Percentiles rank a stretch among this genome's conserved stretches.
Evolutionary conservation across 2,113 vertebrate species (phyloP).

Genomic region (Tragelaphus buxtoni): DNA sequence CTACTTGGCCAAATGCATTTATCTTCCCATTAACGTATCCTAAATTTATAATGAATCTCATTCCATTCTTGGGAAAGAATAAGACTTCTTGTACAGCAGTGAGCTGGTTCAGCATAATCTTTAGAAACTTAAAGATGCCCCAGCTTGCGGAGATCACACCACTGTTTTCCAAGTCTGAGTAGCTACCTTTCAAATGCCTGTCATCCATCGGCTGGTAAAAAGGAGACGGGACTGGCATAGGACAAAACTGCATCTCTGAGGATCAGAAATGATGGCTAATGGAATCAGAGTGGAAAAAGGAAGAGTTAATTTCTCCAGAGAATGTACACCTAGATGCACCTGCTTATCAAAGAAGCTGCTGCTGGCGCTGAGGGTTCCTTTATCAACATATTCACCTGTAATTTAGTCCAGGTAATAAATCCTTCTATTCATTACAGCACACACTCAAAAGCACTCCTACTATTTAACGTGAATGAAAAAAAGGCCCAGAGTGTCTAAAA

Average conservation of each 20-base stretch:
- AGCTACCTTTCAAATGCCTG: slow-evolving; percentile 41
- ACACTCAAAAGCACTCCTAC: slow-evolving; percentile 71
- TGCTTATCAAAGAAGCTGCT: slow-evolving; percentile 78
- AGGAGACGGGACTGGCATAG: background rate
- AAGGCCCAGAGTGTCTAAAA: slow-evolving; percentile 82
- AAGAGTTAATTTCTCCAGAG: slow-evolving; percentile 74
- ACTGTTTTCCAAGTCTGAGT: background rate
- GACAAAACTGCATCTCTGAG: slow-evolving; percentile 28
- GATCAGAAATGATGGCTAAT: slow-evolving; percentile 51
- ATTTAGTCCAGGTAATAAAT: slow-evolving; percentile 81
- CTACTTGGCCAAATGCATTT: background rate
- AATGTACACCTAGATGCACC: slow-evolving; percentile 54
- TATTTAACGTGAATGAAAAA: slow-evolving; percentile 81
- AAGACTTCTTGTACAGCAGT: background rate
- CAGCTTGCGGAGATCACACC: background rate
- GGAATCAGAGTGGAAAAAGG: slow-evolving; percentile 52
- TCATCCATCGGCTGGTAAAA: slow-evolving; percentile 31
- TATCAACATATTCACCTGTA: slow-evolving; percentile 79
- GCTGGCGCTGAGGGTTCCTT: slow-evolving; percentile 68
- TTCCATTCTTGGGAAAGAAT: background rate
- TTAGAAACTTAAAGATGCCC: background rate
- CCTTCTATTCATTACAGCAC: slow-evolving; percentile 76
- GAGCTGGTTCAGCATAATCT: background rate
- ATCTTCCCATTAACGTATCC: slow-evolving; percentile 11
- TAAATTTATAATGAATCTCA: background rate